These are phyloP conservation scores for Nannoperca australis DNA, from an alignment of 2,797 vertebrate species.

Conservation along the genomic window DNA sequence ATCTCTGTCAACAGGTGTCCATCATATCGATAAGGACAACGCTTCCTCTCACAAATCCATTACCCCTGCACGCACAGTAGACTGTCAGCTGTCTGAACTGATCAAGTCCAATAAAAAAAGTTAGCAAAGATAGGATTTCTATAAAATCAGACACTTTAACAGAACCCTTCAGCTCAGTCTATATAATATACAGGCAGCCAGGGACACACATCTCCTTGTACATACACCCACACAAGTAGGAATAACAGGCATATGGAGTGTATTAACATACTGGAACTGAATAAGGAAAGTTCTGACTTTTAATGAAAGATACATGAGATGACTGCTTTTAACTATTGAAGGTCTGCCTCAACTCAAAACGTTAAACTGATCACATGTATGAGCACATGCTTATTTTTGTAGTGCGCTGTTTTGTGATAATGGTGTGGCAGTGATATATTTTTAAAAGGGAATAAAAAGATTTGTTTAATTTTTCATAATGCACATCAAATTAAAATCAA, in stretches of 20 bases:
- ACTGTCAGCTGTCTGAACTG: not conserved
- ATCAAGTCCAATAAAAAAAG: conserved; percentile 1
- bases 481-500: not conserved
- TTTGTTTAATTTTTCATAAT: not conserved
- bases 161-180: conserved; percentile 12
- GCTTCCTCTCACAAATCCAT: not conserved
- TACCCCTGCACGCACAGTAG: not conserved
- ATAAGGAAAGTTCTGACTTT: conserved; percentile 62
- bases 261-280: conserved; percentile 65
- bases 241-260: conserved; percentile 62
- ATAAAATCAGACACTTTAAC: not conserved
- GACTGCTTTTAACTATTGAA: conserved; percentile 48
- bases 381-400: not conserved
- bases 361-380: conserved; percentile 6
- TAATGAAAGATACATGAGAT: conserved; percentile 68
- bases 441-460: not conserved
- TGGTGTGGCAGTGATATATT: not conserved
- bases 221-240: conserved; percentile 20
- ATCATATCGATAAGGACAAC: not conserved
- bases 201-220: conserved; percentile 26
- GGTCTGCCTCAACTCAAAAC: conserved; percentile 19
- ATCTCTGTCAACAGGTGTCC: conserved; percentile 21
- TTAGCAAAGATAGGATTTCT: conserved; percentile 2
- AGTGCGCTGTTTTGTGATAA: not conserved
- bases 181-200: conserved; percentile 6